Evolutionary conservation across 2,888 invertebrate species (phyloP).

Genomic region (Pyrgus malvae): DNA sequence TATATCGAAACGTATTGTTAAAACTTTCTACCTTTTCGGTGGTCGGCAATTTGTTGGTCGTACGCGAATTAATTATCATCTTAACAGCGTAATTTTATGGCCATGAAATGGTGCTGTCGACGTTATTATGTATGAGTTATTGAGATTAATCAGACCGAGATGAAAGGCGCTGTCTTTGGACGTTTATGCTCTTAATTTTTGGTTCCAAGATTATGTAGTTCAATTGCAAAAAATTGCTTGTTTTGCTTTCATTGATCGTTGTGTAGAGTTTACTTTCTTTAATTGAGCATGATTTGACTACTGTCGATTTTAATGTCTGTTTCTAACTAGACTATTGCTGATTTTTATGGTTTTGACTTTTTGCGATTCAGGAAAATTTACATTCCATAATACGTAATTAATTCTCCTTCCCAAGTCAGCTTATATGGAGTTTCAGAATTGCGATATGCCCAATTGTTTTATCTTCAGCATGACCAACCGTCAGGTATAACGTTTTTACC

Average conservation of each 20-base stretch:
- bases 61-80: conserved; percentile 25
- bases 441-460: too few relatives aligned
- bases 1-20: conserved; percentile 30
- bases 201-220: background rate
- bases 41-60: conserved; percentile 22
- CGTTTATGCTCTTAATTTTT: background rate
- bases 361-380: too few relatives aligned
- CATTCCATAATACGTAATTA: too few relatives aligned
- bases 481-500: too few relatives aligned
- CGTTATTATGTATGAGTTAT: conserved; percentile 8
- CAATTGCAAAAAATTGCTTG: too few relatives aligned
- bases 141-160: background rate
- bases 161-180: background rate
- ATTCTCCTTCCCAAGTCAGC: too few relatives aligned
- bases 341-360: too few relatives aligned
- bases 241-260: background rate
- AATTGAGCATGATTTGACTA: too few relatives aligned
- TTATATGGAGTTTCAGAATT: too few relatives aligned
- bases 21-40: conserved; percentile 34
- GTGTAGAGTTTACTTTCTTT: too few relatives aligned
- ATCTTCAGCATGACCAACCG: too few relatives aligned
- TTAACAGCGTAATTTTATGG: conserved; percentile 12
- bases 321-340: background rate
- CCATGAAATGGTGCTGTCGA: conserved; percentile 7
- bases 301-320: too few relatives aligned